A percentile compares a stretch with the other conserved stretches of the same genome.
These are phyloP conservation scores for Andrena bucephala DNA, from an alignment of 2,888 invertebrate species.

Conservation along the genomic window DNA sequence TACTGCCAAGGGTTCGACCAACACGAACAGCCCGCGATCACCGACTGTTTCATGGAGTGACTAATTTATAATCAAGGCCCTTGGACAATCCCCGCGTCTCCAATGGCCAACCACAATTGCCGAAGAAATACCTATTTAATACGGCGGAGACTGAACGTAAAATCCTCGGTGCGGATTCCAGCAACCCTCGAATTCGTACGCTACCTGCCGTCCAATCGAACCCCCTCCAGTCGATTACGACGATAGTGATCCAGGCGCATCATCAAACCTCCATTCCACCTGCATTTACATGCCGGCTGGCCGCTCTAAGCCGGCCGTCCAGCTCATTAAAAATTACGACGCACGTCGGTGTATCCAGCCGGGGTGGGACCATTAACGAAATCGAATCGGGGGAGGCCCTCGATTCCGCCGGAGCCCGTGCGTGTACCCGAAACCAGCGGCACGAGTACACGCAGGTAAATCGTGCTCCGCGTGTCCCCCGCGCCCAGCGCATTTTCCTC, in stretches of 20 bases:
- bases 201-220: not conserved
- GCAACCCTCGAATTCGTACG: no score
- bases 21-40: no score
- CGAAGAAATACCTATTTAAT: not conserved
- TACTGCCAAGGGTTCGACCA: no score
- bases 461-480: not conserved
- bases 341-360: conserved; percentile 30
- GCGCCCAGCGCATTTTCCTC: conserved; percentile 41
- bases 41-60: no score
- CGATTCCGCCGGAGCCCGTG: conserved; percentile 46
- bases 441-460: not conserved
- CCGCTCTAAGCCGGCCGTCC: conserved; percentile 52
- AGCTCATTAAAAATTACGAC: conserved; percentile 73
- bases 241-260: conserved; percentile 39
- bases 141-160: not conserved
- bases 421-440: conserved; percentile 45
- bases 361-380: conserved; percentile 64
- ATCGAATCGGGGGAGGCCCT: conserved; percentile 63
- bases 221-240: conserved; percentile 42
- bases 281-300: conserved; percentile 59
- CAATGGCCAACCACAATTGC: no score
- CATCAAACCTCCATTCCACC: conserved; percentile 48
- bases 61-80: no score
- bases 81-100: no score
- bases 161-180: not conserved